Evolutionary conservation across 1,140 invertebrate genomes (phyloP), one percentile per base, ranked within the genome.

Genomic region (Cyclina sinensis): DNA sequence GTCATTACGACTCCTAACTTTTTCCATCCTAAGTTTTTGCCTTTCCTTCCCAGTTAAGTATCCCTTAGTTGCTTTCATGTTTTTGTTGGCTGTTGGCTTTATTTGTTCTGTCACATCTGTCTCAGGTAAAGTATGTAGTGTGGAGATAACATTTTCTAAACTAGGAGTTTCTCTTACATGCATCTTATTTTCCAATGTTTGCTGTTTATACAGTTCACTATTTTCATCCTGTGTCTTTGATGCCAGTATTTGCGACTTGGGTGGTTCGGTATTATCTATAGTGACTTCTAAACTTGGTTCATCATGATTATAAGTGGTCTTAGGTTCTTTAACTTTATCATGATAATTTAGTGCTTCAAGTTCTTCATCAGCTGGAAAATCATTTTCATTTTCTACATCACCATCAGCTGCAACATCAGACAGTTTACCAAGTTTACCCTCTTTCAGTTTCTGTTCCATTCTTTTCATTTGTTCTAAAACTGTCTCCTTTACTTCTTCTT

Each of bases 131-230:
- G 46, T 51, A 32, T 54, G 74, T 14, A 78, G 27, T 21, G 74
- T 78, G 32, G 74, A 78, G 27, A 18, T 78, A 0, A 78, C 74
- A 51, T 78, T 51, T 51, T 78, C 74, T 32, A 78, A 51, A 51
- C 16, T 30, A 5, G 74, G 46, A 16, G 74, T 78, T 18, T 9
- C 48, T 32, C 74, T 51, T 18, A 51, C 24, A 14, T 35, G 3
- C 24, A 51, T 78, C 24, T 35, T 11, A 12, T 78, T 43, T 14
- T 54, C 27, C 4, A 32, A n/a, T 35, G 24, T 51, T 35, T 30
- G 30, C 16, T 78, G 18, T 12, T 78, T 48, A 11, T 57, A 32
- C 27, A 24, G 2, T 4, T 54, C 16, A 54, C 32, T 48, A 4
- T 51, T 78, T 30, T 21, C 14, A 1, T 51, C 27, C 12, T 30